Conservation (phyloP, 2,113 vertebrate species). For the Trachemys scripta region DNA sequence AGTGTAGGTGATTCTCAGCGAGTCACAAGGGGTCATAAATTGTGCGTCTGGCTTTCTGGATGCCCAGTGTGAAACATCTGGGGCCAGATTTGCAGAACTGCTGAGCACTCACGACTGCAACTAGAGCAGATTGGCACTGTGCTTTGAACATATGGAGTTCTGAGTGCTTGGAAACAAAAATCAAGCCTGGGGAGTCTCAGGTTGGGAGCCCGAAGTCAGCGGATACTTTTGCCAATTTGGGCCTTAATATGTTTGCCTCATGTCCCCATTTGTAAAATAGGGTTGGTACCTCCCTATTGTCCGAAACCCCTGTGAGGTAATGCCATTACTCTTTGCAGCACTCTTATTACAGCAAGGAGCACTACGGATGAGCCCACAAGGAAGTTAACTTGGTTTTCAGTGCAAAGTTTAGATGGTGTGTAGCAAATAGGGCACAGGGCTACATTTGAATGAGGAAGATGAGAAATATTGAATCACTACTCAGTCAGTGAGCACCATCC, state of each 20-base stretch:
- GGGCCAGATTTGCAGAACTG: not conserved
- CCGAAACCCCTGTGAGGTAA: too few species aligned
- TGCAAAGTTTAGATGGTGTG: not conserved
- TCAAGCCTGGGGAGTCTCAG: too few species aligned
- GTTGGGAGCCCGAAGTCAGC: not conserved
- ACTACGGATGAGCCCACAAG: not conserved
- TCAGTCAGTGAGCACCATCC: not conserved
- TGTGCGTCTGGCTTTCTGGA: not conserved
- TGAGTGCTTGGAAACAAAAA: not conserved
- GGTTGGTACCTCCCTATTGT: too few species aligned
- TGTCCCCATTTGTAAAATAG: too few species aligned
- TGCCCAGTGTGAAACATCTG: not conserved
- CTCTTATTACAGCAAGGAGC: not conserved
- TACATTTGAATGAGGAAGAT: not conserved
- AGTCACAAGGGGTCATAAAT: not conserved
- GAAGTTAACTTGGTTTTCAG: not conserved
- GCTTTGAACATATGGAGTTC: not conserved
- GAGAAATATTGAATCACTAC: not conserved
- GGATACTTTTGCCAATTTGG: too few species aligned
- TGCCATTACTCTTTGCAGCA: not conserved
- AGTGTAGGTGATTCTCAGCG: not conserved
- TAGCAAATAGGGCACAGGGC: not conserved
- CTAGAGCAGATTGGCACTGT: not conserved
- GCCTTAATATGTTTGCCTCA: too few species aligned
- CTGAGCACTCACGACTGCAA: not conserved